These are phyloP conservation scores for Wiebesia pumilae DNA, from an alignment of 1,140 invertebrate species.

Conservation along the genomic window DNA sequence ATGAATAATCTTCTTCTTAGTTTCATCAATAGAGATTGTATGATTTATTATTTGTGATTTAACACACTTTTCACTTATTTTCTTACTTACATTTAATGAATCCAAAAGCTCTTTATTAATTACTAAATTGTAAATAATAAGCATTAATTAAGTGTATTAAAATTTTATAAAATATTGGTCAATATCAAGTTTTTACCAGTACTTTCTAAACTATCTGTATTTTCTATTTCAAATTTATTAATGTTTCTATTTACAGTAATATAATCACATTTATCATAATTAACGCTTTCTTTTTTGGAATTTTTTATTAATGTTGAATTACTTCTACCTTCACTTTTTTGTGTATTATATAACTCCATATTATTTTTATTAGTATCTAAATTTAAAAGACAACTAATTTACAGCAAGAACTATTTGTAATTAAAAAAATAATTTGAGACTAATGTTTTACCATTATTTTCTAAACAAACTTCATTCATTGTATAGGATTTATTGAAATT, in stretches of 20 bases:
- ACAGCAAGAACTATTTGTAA: background rate
- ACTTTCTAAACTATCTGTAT: background rate
- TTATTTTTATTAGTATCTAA: background rate
- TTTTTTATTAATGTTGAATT: background rate
- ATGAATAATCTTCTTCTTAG: too few species aligned
- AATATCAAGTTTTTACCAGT: background rate
- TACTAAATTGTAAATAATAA: background rate
- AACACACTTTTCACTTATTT: too few species aligned
- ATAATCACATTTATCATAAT: background rate
- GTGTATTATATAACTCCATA: background rate
- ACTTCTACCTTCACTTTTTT: background rate
- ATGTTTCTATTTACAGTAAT: background rate
- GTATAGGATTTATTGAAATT: background rate
- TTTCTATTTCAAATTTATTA: background rate
- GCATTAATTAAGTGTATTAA: background rate
- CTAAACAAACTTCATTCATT: background rate
- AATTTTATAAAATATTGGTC: background rate
- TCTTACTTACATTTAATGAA: too few species aligned
- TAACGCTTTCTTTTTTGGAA: background rate
- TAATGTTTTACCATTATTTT: conserved; percentile 24
- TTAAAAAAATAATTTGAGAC: background rate
- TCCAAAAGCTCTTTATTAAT: too few species aligned
- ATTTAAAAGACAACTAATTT: background rate
- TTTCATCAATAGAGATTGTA: too few species aligned
- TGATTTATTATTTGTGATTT: too few species aligned